A percentile compares a stretch with the other conserved stretches of the same genome.
phyloP scores from a whole-genome alignment of 2,113 vertebrate species.

The Nycticryphes semicollaris region DNA sequence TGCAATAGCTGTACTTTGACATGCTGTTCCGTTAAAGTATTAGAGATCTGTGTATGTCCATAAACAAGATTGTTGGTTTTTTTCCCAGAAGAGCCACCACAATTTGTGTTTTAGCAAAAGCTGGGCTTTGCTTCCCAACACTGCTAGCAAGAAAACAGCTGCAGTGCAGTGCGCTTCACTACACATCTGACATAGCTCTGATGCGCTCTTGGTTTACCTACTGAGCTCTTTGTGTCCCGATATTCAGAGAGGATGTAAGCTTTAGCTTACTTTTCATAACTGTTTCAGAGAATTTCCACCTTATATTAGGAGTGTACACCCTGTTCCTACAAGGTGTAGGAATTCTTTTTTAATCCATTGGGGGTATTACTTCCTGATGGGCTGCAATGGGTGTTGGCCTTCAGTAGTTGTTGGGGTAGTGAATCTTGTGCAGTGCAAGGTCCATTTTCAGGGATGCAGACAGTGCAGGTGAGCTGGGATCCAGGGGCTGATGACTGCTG shows the following conservation, averaged over 20 bases:
- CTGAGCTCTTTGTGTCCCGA: not conserved
- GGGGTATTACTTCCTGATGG: not conserved
- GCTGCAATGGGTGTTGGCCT: not conserved
- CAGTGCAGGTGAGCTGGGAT: not conserved
- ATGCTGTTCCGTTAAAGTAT: conserved; percentile 6
- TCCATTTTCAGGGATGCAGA: not conserved
- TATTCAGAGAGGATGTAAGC: not conserved
- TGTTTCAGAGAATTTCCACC: not conserved
- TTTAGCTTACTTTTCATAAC: not conserved
- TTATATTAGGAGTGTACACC: not conserved
- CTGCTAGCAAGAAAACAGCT: not conserved
- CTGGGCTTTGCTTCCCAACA: not conserved
- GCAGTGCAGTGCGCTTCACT: not conserved
- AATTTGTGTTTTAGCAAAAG: not conserved
- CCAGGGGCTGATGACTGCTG: not conserved
- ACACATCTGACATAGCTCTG: not conserved
- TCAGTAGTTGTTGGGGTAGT: not conserved
- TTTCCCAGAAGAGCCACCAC: not conserved
- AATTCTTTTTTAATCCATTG: not conserved
- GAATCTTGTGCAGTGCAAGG: not conserved
- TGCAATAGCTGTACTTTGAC: conserved; percentile 17
- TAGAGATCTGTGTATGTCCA: not conserved
- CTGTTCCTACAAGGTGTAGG: not conserved
- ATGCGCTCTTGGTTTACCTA: not conserved
- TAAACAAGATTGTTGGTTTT: not conserved